These are phyloP conservation scores for Oenanthe melanoleuca DNA, from an alignment of 2,113 vertebrate genomes.

Conservation along the genomic window DNA sequence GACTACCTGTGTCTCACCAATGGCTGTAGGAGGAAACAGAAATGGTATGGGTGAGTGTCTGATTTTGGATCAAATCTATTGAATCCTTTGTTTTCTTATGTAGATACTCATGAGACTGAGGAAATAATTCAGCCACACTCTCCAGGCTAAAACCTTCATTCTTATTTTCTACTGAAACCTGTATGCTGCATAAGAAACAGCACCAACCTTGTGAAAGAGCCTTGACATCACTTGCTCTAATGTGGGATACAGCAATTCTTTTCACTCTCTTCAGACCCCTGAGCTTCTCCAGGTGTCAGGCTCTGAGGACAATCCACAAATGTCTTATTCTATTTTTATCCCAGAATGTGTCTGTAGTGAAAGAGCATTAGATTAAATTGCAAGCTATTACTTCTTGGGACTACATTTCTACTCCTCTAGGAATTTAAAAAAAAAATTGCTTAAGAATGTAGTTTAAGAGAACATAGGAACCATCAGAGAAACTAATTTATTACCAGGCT, in stretches of 20 bases:
- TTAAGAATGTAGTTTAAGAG: background rate
- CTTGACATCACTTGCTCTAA: background rate
- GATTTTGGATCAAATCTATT: background rate
- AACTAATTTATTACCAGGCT: background rate
- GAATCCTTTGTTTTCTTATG: background rate
- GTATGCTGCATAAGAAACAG: background rate
- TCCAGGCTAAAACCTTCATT: background rate
- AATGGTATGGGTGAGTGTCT: background rate
- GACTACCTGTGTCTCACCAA: rapidly evolving
- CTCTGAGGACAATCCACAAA: background rate
- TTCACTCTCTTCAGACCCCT: background rate
- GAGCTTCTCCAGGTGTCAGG: background rate
- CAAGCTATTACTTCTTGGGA: background rate
- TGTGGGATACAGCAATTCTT: background rate
- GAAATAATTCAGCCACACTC: background rate
- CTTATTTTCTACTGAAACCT: background rate
- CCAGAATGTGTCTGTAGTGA: background rate
- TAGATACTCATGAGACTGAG: background rate
- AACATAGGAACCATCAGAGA: background rate
- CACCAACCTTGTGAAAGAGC: background rate
- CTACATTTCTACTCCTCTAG: background rate
- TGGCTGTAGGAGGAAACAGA: background rate
- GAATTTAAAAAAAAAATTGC: background rate
- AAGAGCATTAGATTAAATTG: background rate
- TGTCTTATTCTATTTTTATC: background rate